Base-by-base conservation (phyloP, 2,888 invertebrate species). In the Catocala fraxini region DNA sequence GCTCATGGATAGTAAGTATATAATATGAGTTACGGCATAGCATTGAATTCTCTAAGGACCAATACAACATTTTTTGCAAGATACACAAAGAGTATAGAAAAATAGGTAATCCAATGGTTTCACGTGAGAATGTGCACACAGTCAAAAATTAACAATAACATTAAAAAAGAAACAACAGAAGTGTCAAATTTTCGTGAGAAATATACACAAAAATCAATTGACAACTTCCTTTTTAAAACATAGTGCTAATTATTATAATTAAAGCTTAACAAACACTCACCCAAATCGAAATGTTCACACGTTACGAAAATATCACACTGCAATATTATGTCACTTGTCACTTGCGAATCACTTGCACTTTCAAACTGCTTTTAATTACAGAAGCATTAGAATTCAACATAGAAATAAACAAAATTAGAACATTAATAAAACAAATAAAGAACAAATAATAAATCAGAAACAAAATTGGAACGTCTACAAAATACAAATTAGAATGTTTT, bases 211-310 rank as follows among this genome's bases (percentile, higher is more conserved):
- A 42, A 78, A 75, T 76, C 70, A 67, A 73, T 79, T 63, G 59
- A 61, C 58, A 65, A 67, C 68, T 73, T 71, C 71, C 74, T 63
- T 60, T 68, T 46, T 49, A 58, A 49, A 55, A 45, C 58, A 58
- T 59, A 57, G 46, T 73, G 59, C 58, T 66, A 79, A 76, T 71
- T 73, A 76, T 57, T 56, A 57, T 65, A 68, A 76, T 59, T 43
- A 71, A 66, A 41, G 56, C 55, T 66, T 67, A 63, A 66, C 66
- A 77, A 68, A 76, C 83, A 85, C 85, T 87, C 71, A 84, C 87
- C 87, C 76, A 73, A 77, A 80, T 81, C 79, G 75, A 71, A 69
- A 75, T 59, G 54, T 81, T 86, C 85, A 79, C 85, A 84, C 84
- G 77, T 70, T 70, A 77, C 67, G 73, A 70, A 68, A 76, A 75